phyloP scores from a whole-genome alignment of 92 coral and sea anemone genomes.

The Diadumene lineata region DNA sequence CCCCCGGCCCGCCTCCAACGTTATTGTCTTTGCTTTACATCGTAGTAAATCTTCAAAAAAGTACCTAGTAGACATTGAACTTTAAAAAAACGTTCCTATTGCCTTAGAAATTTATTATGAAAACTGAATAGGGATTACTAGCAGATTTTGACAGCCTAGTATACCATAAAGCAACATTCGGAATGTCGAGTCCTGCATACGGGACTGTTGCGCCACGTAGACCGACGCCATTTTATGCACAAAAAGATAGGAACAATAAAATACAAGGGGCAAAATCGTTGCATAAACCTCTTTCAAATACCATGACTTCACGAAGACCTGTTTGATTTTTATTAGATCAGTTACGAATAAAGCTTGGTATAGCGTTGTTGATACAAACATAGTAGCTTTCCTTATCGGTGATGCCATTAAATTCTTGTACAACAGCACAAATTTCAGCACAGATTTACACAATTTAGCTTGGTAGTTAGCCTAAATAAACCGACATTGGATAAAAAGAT shows the following conservation, averaged over 20 bases:
- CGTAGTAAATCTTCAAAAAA: neutral
- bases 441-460: no score
- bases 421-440: no score
- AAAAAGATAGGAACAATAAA: neutral
- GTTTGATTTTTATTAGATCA: neutral
- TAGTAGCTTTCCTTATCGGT: no score
- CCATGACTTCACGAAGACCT: neutral
- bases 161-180: neutral
- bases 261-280: neutral
- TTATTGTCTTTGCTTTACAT: neutral
- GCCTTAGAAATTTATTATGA: neutral
- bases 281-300: neutral
- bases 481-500: no score
- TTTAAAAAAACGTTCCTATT: neutral
- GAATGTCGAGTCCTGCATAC: neutral
- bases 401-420: no score
- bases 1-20: slow-evolving; percentile 47
- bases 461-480: no score
- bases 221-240: neutral
- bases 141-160: neutral
- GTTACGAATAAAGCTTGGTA: neutral
- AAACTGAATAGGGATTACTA: neutral
- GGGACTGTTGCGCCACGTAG: slow-evolving; percentile 20
- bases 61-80: neutral
- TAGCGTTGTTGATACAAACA: neutral